These are phyloP conservation scores for Romanomermis culicivorax DNA, from an alignment of 2,888 invertebrate species.

Conservation along the genomic window DNA sequence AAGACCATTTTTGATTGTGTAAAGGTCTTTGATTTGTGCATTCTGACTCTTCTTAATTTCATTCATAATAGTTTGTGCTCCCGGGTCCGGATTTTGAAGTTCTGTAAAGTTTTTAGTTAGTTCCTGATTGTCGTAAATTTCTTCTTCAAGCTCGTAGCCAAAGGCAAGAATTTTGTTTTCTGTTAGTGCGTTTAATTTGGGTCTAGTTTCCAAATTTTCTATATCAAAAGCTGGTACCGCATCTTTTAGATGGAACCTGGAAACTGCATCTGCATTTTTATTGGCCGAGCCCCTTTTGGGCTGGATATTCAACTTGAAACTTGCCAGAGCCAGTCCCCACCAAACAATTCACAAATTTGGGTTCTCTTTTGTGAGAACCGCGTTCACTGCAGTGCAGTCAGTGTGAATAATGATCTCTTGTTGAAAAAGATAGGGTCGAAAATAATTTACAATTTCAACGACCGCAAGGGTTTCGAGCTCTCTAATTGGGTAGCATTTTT, in stretches of 20 bases:
- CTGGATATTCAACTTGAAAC: background rate
- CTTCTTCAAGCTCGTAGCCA: too few species aligned
- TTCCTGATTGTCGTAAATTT: too few species aligned
- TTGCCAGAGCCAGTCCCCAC: background rate
- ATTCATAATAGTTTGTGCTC: too few species aligned
- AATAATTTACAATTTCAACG: background rate
- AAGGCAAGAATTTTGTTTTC: too few species aligned
- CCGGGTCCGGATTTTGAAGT: too few species aligned
- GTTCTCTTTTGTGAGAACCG: background rate
- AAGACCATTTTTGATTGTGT: too few species aligned
- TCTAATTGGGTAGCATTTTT: background rate
- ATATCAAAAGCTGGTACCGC: constrained; percentile 13
- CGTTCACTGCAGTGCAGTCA: background rate
- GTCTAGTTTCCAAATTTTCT: too few species aligned
- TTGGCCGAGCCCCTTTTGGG: background rate
- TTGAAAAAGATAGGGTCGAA: constrained; percentile 30
- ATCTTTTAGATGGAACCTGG: background rate
- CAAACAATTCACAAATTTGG: background rate
- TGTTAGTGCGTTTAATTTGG: too few species aligned
- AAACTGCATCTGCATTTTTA: background rate
- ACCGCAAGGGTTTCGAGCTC: background rate
- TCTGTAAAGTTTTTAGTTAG: too few species aligned
- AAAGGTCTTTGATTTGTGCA: too few species aligned
- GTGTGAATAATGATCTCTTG: constrained; percentile 15
- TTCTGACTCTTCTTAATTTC: too few species aligned